These are phyloP conservation scores for Corydoras maculifer DNA, from an alignment of 2,113 vertebrate species.

Conservation along the genomic window DNA sequence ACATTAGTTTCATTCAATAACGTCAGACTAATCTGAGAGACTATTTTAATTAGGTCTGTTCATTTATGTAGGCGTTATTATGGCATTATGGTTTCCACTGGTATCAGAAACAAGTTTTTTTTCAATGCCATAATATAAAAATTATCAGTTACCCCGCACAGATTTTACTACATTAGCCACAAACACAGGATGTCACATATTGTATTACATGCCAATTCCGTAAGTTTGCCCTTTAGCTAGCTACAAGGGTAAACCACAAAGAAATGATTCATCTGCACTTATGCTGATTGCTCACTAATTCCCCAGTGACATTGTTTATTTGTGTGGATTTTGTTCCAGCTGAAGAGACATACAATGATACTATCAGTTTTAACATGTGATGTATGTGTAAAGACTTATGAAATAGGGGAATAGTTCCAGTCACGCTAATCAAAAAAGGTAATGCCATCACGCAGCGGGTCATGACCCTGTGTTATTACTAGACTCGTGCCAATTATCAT, in stretches of 20 bases:
- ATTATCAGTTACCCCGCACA: too few species aligned
- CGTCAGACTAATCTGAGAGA: too few species aligned
- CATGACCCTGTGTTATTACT: slow-evolving; percentile 7
- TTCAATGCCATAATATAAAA: too few species aligned
- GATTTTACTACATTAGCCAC: background rate
- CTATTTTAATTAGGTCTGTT: too few species aligned
- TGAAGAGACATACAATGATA: background rate
- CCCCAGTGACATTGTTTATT: slow-evolving; percentile 17
- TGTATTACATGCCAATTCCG: background rate
- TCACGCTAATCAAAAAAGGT: background rate
- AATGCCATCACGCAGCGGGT: slow-evolving; percentile 1
- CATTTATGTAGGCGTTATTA: too few species aligned
- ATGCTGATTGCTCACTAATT: slow-evolving; percentile 9
- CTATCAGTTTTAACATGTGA: background rate
- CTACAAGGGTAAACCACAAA: slow-evolving; percentile 4
- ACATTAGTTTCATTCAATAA: too few species aligned
- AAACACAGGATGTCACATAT: background rate
- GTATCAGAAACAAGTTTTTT: too few species aligned
- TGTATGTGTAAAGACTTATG: background rate
- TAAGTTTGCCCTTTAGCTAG: background rate
- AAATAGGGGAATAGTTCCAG: background rate
- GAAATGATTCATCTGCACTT: slow-evolving; percentile 4
- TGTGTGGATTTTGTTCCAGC: slow-evolving; percentile 2
- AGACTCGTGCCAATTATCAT: slow-evolving; percentile 15
- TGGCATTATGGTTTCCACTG: too few species aligned